A percentile compares a stretch with the other conserved stretches of the same genome.
phyloP scores from a whole-genome alignment of 2,113 vertebrate species.

The Stegastes partitus region DNA sequence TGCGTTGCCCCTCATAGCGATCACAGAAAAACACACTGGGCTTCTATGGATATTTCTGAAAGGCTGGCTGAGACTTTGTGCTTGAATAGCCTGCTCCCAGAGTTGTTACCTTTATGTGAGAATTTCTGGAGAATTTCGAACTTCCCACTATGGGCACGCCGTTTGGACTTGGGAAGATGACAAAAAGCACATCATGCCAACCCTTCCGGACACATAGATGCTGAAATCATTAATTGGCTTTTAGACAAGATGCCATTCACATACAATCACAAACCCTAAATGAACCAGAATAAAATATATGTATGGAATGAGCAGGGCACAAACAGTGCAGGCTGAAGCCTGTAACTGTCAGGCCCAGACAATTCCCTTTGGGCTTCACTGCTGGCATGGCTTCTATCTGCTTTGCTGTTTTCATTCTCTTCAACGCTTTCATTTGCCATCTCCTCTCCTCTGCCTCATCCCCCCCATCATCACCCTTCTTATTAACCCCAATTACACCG shows the following conservation, averaged over 20 bases:
- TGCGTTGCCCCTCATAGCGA: too few relatives aligned
- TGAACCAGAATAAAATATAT: not conserved
- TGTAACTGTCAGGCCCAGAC: conserved; percentile 9
- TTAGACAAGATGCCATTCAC: not conserved
- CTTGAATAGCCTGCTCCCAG: too few relatives aligned
- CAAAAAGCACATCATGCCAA: too few relatives aligned
- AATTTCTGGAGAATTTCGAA: too few relatives aligned
- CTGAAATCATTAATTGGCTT: too few relatives aligned
- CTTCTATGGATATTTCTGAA: too few relatives aligned
- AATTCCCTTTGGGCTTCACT: conserved; percentile 8
- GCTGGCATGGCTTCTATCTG: conserved; percentile 75
- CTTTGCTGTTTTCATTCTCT: conserved; percentile 44
- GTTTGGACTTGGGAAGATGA: too few relatives aligned
- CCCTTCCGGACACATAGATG: too few relatives aligned
- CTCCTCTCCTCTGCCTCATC: conserved; percentile 9
- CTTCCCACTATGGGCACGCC: too few relatives aligned
- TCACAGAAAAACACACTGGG: too few relatives aligned
- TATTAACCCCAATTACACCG: not conserved
- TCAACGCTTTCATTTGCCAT: conserved; percentile 32
- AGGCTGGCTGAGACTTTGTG: too few relatives aligned
- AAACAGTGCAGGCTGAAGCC: not conserved
- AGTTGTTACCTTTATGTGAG: too few relatives aligned
- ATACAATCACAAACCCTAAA: not conserved
- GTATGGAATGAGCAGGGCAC: not conserved
- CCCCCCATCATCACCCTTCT: not conserved